Percentiles rank a stretch among this genome's conserved stretches.
These are phyloP conservation scores for Hofmannophila pseudospretella DNA, from an alignment of 2,888 invertebrate species.

Conservation along the genomic window DNA sequence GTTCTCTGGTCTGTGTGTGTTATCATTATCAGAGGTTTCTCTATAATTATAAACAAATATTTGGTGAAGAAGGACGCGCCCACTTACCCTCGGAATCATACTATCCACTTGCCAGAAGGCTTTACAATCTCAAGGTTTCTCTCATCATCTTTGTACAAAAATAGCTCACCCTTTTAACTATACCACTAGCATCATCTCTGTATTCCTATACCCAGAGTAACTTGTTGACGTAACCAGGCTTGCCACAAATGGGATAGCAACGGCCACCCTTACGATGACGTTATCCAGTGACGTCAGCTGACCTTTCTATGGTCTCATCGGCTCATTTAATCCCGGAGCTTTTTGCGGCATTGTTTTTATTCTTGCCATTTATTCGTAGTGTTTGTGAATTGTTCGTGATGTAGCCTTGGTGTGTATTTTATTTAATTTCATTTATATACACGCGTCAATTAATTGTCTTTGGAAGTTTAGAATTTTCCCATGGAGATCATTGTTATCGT, in stretches of 20 bases:
- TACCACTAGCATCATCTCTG: background rate
- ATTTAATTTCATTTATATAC: conserved; percentile 4
- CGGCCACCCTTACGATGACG: conserved; percentile 12
- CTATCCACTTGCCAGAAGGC: too few species aligned
- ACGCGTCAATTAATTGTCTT: too few species aligned
- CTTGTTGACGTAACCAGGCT: background rate
- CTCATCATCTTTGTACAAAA: too few species aligned
- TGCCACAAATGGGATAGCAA: background rate
- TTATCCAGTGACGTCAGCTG: conserved; percentile 9
- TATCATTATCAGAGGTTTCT: too few species aligned
- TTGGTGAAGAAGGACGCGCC: too few species aligned
- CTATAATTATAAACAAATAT: too few species aligned
- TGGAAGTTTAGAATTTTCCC: too few species aligned
- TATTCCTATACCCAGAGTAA: background rate
- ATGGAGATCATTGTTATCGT: too few species aligned
- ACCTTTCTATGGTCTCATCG: conserved; percentile 2
- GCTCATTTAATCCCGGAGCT: conserved; percentile 13
- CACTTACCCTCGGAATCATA: too few species aligned
- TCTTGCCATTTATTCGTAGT: conserved; percentile 2
- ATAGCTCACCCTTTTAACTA: too few species aligned
- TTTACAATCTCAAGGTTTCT: too few species aligned
- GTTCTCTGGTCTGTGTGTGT: too few species aligned
- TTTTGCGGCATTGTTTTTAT: conserved; percentile 22
- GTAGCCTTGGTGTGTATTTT: conserved; percentile 17
- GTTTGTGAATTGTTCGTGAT: conserved; percentile 7